Base-by-base conservation (phyloP, 1,140 invertebrate species). In the Atta colombica region DNA sequence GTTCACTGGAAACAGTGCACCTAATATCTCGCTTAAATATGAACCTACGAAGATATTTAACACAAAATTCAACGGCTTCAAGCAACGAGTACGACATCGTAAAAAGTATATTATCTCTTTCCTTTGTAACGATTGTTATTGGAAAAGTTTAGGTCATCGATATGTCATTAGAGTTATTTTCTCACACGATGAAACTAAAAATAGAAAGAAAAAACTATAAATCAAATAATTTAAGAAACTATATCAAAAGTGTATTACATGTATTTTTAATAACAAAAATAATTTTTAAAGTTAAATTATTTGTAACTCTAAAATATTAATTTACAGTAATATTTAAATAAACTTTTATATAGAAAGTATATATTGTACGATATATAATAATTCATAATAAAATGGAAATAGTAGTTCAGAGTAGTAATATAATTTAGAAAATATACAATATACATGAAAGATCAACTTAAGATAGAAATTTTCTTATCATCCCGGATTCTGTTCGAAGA, bases 1-100 rank as follows among this genome's bases (percentile, higher is more conserved):
- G n/a, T 82, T 72, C 18, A 53, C 28, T 75, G n/a, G 14, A 84
- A 84, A 74, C 49, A 39, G 66, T 61, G 28, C 55, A 61, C 14
- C 3, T 51, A 49, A 82, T 35, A 49, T 31, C 21, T 63, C 72
- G 16, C 21, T 72, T 58, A 49, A 82, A 49, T 60, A 82, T 60
- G 28, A 61, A 61, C 7, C 53, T 18, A 14, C 49, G 45, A 31
- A n/a, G 10, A 69, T 21, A 66, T 63, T 66, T 28, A 21, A 6
- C 12, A 3, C 31, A 28, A 65, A 45, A 85, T 55, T 85, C 21
- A 39, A 61, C 28, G 60, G 31, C n/a, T 77, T 65, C 31, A 25
- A 66, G 58, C 14, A 39, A 21, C 18, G 18, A 75, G 16, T 60
- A 58, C 21, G 31, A 58, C 5, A 14, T 28, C 18, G 35, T 75